phyloP scores from a whole-genome alignment of 2,113 vertebrate species.

The Otis tarda region DNA sequence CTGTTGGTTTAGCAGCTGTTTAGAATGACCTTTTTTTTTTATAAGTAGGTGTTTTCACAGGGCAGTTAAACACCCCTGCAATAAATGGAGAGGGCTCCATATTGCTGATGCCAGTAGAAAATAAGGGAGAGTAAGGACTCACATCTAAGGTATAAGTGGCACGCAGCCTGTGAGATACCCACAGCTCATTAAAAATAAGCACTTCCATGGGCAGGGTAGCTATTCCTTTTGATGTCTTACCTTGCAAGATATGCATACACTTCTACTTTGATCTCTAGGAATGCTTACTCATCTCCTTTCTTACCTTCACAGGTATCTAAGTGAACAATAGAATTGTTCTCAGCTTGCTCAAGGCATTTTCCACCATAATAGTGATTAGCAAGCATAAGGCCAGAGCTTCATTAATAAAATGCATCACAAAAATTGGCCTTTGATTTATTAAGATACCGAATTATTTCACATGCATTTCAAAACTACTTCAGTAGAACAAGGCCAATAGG shows the following conservation, averaged over 20 bases:
- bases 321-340: neutral
- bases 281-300: neutral
- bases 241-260: neutral
- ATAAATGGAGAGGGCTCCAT: neutral
- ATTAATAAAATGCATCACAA: neutral
- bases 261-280: slow-evolving; percentile 24
- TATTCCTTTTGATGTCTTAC: neutral
- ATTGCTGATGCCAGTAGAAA: neutral
- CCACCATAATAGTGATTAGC: neutral
- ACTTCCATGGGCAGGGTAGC: neutral
- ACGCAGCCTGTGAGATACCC: neutral
- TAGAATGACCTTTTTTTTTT: neutral
- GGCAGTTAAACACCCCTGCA: neutral
- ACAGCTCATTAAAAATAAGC: neutral
- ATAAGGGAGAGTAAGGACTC: neutral
- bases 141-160: neutral
- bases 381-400: neutral
- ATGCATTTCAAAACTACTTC: neutral
- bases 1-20: neutral
- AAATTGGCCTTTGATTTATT: neutral
- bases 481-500: neutral
- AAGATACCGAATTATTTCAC: neutral
- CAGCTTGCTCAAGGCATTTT: neutral
- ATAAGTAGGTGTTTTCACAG: neutral
- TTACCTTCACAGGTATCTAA: neutral